Conservation (phyloP, 2,888 invertebrate genomes). For the Meghimatium bilineatum region DNA sequence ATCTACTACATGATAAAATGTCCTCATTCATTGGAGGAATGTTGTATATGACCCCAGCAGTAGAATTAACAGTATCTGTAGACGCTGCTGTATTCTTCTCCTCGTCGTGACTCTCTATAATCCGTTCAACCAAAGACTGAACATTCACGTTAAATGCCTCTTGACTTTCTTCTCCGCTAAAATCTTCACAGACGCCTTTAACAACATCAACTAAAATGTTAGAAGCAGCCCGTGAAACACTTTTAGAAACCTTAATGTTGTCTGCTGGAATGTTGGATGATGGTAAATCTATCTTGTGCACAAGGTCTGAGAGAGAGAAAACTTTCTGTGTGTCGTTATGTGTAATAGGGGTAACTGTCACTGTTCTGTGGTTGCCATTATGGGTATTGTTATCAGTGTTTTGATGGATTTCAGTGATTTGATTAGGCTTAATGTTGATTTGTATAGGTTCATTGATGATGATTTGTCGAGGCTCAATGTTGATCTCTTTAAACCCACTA, state of each 20-base stretch:
- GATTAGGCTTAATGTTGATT: neutral
- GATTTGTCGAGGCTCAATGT: neutral
- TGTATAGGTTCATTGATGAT: neutral
- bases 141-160: neutral
- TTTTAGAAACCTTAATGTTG: neutral
- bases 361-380: neutral
- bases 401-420: neutral
- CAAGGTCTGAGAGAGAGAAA: neutral
- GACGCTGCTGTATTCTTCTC: neutral
- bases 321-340: neutral
- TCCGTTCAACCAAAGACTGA: neutral
- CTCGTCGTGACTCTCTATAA: neutral
- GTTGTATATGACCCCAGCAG: neutral
- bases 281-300: neutral
- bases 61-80: neutral
- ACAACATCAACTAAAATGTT: neutral
- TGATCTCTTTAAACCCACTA: neutral
- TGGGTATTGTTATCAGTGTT: neutral
- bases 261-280: neutral
- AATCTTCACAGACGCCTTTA: constrained; percentile 10
- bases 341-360: too few relatives aligned
- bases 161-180: constrained; percentile 8
- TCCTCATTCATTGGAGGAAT: neutral
- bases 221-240: neutral
- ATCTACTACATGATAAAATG: neutral